Evolutionary conservation across 2,113 vertebrate species (phyloP), one percentile per base, ranked within the genome.

Genomic region (Lophochroa leadbeateri): DNA sequence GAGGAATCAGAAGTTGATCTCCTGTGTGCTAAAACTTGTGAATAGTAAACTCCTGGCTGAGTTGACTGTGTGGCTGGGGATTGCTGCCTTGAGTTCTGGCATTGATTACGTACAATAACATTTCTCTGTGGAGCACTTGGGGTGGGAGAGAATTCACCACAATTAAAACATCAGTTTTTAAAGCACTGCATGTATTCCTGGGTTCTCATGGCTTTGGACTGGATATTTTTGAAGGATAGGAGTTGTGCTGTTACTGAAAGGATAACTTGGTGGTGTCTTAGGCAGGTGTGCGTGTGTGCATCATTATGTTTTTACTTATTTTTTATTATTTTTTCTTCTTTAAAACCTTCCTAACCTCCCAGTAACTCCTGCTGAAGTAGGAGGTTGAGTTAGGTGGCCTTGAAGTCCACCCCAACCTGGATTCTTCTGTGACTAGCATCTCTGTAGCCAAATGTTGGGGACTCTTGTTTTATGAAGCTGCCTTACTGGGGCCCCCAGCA

Each of bases 1-100:
- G 10, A 91, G 72, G 93, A 95, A 89, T 97, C 89, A 84, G 33
- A 92, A 94, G 74, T 87, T 92, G 82, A 94, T 96, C 92, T 92
- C 83, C 46, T 86, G 39, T 75, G 31, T 89, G 61, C 41, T 92
- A 43, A 77, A 88, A 82, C 64, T 53, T 84, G 43, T 35, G 65
- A 91, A 52, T 75, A 76, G 86, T 92, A 82, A 94, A 78, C 89
- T 91, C 39, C 83, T 86, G 89, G 61, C 77, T 47, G 55, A 64
- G 37, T 86, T 92, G 69, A 31, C 69, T 76, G 5, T 50, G 6
- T 89, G 69, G 18, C 86, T 79, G 43, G 65, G 65, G 77, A 87
- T 97, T 95, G 55, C 60, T 71, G 29, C 81, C 88, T 74, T 43
- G 61, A 60, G 74, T 91, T 94, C 69, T 84, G 91, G 52, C 82